Evolutionary conservation across 2,888 invertebrate species (phyloP).

Genomic region (Strigamia crassipes): DNA sequence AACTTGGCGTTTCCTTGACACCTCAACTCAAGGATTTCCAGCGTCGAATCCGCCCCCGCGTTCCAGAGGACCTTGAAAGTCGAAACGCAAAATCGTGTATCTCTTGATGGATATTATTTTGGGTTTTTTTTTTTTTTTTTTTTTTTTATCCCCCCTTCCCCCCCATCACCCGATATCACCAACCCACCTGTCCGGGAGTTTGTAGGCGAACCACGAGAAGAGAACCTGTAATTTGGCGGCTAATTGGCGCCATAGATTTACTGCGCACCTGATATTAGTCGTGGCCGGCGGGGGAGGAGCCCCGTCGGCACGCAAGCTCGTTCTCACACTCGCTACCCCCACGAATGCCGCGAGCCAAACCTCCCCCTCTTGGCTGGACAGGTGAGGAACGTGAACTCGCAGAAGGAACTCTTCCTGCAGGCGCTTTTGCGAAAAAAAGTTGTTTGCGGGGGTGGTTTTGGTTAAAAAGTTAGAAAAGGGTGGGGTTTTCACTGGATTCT

Average conservation of each 20-base stretch:
- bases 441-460: not conserved
- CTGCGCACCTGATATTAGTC: conserved; percentile 35
- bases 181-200: conserved; percentile 19
- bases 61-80: not conserved
- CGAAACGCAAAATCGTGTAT: not conserved
- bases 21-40: not conserved
- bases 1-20: not conserved
- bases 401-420: conserved; percentile 5
- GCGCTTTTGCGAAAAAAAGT: not conserved
- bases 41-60: conserved; percentile 1
- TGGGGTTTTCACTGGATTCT: not conserved
- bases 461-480: not conserved
- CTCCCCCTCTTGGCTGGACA: conserved; percentile 13
- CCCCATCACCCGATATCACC: not conserved
- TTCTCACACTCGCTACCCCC: conserved; percentile 30
- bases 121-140: not conserved
- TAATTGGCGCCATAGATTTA: conserved; percentile 45
- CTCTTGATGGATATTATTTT: not conserved
- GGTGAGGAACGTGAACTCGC: conserved; percentile 13
- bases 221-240: conserved; percentile 44
- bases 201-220: conserved; percentile 30
- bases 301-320: conserved; percentile 26
- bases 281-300: conserved; percentile 30
- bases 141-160: not conserved
- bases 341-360: conserved; percentile 26